Evolutionary conservation across 2,797 vertebrate genomes (phyloP).

Genomic region (Characodon lateralis): DNA sequence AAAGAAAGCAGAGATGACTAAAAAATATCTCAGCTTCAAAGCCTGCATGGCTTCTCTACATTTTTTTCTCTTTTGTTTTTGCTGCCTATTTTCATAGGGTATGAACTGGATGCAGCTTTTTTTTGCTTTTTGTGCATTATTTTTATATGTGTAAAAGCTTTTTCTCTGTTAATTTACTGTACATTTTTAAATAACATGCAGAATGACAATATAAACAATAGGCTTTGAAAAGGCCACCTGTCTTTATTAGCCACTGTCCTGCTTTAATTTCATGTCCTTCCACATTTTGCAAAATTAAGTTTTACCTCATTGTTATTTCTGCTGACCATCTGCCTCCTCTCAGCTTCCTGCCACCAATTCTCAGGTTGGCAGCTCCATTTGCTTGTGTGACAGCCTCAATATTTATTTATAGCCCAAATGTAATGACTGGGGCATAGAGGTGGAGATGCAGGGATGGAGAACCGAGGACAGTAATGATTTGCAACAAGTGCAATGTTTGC

Average conservation of each 20-base stretch:
- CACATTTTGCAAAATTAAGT: slow-evolving; percentile 11
- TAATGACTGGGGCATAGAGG: slow-evolving; percentile 50
- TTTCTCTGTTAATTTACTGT: background rate
- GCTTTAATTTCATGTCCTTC: slow-evolving; percentile 11
- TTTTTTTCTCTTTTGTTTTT: background rate
- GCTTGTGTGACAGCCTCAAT: slow-evolving; percentile 49
- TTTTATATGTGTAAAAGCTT: background rate
- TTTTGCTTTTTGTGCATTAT: background rate
- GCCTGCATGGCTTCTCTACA: background rate
- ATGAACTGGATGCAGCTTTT: too few relatives aligned
- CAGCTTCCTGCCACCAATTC: slow-evolving; percentile 31
- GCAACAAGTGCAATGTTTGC: slow-evolving; percentile 37
- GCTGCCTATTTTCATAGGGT: background rate
- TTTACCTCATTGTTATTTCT: slow-evolving; percentile 55
- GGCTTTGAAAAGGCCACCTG: slow-evolving; percentile 9
- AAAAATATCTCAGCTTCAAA: background rate
- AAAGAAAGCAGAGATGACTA: background rate
- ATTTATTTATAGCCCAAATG: slow-evolving; percentile 74
- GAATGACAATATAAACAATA: background rate
- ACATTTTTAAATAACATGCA: background rate
- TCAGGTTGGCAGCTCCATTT: slow-evolving; percentile 49
- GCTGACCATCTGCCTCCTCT: slow-evolving; percentile 28
- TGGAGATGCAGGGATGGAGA: slow-evolving; percentile 18
- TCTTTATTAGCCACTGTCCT: slow-evolving; percentile 14
- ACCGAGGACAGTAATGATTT: slow-evolving; percentile 42